These are phyloP conservation scores for Coilia nasus DNA, from an alignment of 2,797 vertebrate species.

Conservation along the genomic window DNA sequence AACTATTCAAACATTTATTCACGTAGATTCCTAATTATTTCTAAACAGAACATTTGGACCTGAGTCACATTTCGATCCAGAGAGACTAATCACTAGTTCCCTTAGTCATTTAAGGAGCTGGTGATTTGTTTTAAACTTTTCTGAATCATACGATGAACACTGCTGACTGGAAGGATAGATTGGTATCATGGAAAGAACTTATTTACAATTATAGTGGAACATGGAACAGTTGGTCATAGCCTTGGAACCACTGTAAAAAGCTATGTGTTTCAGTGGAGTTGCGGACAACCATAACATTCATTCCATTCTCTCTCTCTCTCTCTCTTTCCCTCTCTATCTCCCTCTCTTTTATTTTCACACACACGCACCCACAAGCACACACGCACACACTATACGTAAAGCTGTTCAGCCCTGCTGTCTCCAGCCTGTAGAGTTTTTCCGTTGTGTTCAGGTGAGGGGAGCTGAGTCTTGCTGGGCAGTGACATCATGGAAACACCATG, in stretches of 20 bases:
- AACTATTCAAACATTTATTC: background rate
- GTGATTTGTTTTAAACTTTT: background rate
- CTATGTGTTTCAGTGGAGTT: background rate
- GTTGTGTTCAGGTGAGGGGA: background rate
- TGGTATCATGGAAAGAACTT: background rate
- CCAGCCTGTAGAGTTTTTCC: background rate
- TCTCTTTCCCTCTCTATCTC: too few species aligned
- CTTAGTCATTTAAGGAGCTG: background rate
- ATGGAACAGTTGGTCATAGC: background rate
- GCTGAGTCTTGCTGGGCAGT: conserved; percentile 23
- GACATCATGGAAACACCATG: conserved; percentile 40
- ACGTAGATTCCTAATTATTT: background rate
- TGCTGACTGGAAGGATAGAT: background rate
- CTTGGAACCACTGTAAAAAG: background rate
- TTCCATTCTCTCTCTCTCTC: too few species aligned
- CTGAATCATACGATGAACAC: background rate
- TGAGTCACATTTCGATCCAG: background rate
- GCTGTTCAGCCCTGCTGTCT: background rate
- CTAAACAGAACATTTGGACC: background rate
- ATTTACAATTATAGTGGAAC: background rate
- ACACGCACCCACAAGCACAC: background rate
- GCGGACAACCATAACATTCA: background rate
- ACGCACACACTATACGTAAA: too few species aligned
- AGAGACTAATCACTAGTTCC: background rate
- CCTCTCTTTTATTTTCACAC: background rate